Percentiles rank a stretch among this genome's conserved stretches.
phyloP scores from a whole-genome alignment of 1,140 invertebrate species.

The Berghia stephanieae region DNA sequence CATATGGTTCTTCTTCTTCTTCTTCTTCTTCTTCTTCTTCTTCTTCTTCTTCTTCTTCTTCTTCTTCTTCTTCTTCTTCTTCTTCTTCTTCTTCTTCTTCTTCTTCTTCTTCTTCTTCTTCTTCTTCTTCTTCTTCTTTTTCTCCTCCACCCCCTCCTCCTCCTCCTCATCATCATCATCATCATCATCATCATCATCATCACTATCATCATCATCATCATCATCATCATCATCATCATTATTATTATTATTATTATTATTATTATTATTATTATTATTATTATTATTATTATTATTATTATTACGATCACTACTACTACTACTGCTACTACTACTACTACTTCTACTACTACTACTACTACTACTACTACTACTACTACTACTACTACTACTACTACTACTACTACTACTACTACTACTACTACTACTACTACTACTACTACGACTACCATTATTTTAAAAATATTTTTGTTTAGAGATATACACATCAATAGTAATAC shows the following conservation, averaged over 20 bases:
- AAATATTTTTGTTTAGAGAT: background rate
- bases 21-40: background rate
- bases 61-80: too few relatives aligned
- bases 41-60: too few relatives aligned
- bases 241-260: background rate
- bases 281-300: background rate
- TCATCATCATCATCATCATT: background rate
- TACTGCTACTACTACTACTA: background rate
- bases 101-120: too few relatives aligned
- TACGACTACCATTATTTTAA: too few relatives aligned
- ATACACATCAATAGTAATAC: too few relatives aligned
- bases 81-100: too few relatives aligned
- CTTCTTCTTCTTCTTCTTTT: too few relatives aligned
- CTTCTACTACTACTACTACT: background rate
- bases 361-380: background rate
- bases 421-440: background rate
- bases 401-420: background rate
- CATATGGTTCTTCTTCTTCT: background rate
- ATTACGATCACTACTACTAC: background rate
- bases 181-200: background rate
- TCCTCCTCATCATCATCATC: too few relatives aligned
- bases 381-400: background rate
- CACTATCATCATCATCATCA: background rate
- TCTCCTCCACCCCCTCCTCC: too few relatives aligned
- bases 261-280: too few relatives aligned